Evolutionary conservation across 2,888 invertebrate species (phyloP).

Genomic region (Diplazon laetatorius): DNA sequence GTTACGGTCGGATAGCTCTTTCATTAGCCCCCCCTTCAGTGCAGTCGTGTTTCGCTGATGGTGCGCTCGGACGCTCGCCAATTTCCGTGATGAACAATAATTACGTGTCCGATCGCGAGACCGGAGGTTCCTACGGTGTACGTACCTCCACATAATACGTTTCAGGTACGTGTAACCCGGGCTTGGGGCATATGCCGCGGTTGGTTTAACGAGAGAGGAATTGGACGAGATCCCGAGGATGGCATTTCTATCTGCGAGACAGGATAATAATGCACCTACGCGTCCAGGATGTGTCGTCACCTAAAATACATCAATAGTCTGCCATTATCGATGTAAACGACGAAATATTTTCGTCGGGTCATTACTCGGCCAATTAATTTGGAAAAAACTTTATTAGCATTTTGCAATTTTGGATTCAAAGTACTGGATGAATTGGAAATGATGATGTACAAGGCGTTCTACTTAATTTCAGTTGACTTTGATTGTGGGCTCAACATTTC

Average conservation of each 20-base stretch:
- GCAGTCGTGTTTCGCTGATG: constrained; percentile 41
- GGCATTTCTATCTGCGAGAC: constrained; percentile 24
- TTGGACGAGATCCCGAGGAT: constrained; percentile 43
- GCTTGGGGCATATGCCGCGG: constrained; percentile 42
- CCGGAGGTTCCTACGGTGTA: constrained; percentile 15
- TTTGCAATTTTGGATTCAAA: no score
- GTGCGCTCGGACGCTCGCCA: constrained; percentile 55
- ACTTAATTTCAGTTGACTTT: no score
- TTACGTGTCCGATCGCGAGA: constrained; percentile 61
- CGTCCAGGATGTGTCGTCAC: background rate
- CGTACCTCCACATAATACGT: constrained; percentile 14
- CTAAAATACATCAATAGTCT: background rate
- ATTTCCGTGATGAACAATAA: constrained; percentile 63
- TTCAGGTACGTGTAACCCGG: constrained; percentile 18
- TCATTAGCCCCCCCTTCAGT: constrained; percentile 61
- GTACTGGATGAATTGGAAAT: no score
- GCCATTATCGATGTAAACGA: background rate
- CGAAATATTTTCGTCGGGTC: background rate
- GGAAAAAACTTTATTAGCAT: no score
- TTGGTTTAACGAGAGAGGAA: constrained; percentile 41
- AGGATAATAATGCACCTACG: constrained; percentile 11
- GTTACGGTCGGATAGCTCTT: constrained; percentile 59
- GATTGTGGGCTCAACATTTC: no score
- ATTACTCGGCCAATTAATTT: background rate
- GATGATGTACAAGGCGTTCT: no score